Evolutionary conservation across 1,140 invertebrate species (phyloP).

Genomic region (Neuroterus valhalla): DNA sequence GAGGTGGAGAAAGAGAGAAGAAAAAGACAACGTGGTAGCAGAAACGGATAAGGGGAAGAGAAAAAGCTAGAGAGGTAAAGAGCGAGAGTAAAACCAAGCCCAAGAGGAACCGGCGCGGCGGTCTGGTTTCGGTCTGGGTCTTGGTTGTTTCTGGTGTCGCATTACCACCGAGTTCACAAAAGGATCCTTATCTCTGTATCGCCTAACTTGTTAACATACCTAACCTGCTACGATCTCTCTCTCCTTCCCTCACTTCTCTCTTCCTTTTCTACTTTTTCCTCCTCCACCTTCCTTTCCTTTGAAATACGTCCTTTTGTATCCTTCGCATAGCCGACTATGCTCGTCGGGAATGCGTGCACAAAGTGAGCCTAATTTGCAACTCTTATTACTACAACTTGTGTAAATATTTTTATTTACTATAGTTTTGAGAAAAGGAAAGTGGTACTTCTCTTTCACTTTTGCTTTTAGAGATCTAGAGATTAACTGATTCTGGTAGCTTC

Average conservation of each 20-base stretch:
- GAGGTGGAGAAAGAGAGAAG: constrained; percentile 22
- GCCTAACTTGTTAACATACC: constrained; percentile 71
- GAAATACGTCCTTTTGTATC: not conserved
- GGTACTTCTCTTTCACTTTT: too few relatives aligned
- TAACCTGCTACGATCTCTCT: constrained; percentile 55
- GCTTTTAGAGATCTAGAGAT: too few relatives aligned
- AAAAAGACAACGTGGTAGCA: constrained; percentile 34
- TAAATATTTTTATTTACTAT: too few relatives aligned
- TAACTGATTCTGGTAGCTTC: too few relatives aligned
- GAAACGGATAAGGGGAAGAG: constrained; percentile 38
- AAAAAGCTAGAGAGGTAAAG: constrained; percentile 43
- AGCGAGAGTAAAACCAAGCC: constrained; percentile 39
- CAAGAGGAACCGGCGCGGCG: constrained; percentile 46
- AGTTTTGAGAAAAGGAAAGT: too few relatives aligned
- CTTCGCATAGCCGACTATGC: not conserved
- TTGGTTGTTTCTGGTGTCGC: constrained; percentile 66
- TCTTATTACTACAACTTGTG: too few relatives aligned
- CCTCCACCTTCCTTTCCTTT: not conserved
- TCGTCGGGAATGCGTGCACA: not conserved
- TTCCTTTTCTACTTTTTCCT: constrained; percentile 29
- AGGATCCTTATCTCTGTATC: constrained; percentile 69
- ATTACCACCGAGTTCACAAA: constrained; percentile 65
- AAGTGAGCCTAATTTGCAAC: not conserved
- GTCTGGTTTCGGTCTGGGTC: constrained; percentile 58
- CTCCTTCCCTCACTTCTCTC: constrained; percentile 27